Evolutionary conservation across 2,888 invertebrate genomes (phyloP).

Genomic region (Allygus modestus): DNA sequence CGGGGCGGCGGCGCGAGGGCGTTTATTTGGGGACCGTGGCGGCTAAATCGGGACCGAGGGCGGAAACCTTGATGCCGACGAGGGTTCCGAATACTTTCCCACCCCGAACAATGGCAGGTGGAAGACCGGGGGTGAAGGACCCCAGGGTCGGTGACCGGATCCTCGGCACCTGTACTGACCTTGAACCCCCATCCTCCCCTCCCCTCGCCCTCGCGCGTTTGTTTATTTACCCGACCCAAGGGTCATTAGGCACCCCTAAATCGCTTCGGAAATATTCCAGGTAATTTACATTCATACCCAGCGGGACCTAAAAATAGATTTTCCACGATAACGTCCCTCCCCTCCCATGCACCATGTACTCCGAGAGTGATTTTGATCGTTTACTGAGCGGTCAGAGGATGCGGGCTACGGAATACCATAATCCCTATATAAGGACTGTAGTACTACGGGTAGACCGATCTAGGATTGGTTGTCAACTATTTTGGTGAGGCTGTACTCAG

Average conservation of each 20-base stretch:
- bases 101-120: slow-evolving; percentile 51
- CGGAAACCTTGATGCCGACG: not conserved
- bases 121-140: slow-evolving; percentile 42
- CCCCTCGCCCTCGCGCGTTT: not conserved
- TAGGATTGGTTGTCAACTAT: too few relatives aligned
- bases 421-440: too few relatives aligned
- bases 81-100: slow-evolving; percentile 50
- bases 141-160: not conserved
- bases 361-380: not conserved
- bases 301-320: slow-evolving; percentile 1
- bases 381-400: too few relatives aligned
- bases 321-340: not conserved
- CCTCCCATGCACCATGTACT: not conserved
- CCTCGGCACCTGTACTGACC: slow-evolving; percentile 18
- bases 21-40: slow-evolving; percentile 30
- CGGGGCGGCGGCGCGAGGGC: not conserved
- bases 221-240: slow-evolving; percentile 14
- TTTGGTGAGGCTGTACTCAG: too few relatives aligned
- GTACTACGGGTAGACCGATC: too few relatives aligned
- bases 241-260: slow-evolving; percentile 11
- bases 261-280: not conserved
- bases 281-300: slow-evolving; percentile 2
- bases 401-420: too few relatives aligned
- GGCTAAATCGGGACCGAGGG: slow-evolving; percentile 34
- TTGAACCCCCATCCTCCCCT: slow-evolving; percentile 12